Conservation (phyloP, 2,113 vertebrate species). For the Osmerus mordax region DNA sequence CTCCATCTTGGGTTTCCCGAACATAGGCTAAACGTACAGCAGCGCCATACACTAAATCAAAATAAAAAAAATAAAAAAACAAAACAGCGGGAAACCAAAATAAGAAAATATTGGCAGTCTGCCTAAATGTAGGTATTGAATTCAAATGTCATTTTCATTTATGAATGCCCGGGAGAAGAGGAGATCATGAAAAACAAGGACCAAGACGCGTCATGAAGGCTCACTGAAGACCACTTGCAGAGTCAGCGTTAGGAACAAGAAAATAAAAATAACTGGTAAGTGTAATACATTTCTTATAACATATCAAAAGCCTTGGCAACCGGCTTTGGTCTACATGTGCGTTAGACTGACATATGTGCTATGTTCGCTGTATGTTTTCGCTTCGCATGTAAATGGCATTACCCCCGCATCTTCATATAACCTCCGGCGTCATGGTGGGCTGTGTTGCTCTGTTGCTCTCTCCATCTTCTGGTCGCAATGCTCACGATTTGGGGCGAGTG, state of each 20-base stretch:
- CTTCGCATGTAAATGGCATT: constrained; percentile 16
- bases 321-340: constrained; percentile 19
- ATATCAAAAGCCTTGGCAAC: background rate
- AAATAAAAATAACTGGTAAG: constrained; percentile 55
- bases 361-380: constrained; percentile 14
- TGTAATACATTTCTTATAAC: background rate
- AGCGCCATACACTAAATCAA: constrained; percentile 36
- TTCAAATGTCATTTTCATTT: constrained; percentile 13
- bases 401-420: constrained; percentile 22
- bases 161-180: constrained; percentile 3
- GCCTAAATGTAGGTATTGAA: constrained; percentile 52
- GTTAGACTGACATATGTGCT: background rate
- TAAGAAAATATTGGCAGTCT: constrained; percentile 41
- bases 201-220: constrained; percentile 44
- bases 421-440: constrained; percentile 65
- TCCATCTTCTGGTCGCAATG: constrained; percentile 7
- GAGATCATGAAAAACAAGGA: constrained; percentile 53
- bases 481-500: background rate
- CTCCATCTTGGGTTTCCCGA: constrained; percentile 77
- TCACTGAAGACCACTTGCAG: constrained; percentile 47
- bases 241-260: constrained; percentile 44
- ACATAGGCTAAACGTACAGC: constrained; percentile 64
- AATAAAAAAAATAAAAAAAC: constrained; percentile 1
- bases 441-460: constrained; percentile 37
- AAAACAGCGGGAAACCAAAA: constrained; percentile 1